A percentile compares a stretch with the other conserved stretches of the same genome.
phyloP scores from a whole-genome alignment of 2,888 invertebrate species.

The Chorisops tibialis region DNA sequence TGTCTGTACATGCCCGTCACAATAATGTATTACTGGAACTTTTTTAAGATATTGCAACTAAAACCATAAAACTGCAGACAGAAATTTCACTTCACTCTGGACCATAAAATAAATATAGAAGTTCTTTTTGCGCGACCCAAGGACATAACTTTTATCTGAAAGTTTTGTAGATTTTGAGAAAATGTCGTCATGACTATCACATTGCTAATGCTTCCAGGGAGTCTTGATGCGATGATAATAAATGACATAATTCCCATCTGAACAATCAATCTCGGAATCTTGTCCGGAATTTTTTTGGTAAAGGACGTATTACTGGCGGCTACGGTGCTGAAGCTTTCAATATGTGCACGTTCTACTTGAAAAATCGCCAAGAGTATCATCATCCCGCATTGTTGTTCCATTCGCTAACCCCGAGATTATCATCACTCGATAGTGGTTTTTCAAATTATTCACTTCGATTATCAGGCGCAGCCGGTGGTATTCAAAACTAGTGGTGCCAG shows the following conservation, averaged over 20 bases:
- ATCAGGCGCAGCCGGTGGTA: too few relatives aligned
- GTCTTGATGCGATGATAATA: background rate
- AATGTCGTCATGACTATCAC: too few relatives aligned
- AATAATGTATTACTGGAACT: conserved; percentile 16
- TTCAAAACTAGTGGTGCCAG: too few relatives aligned
- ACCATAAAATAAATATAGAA: conserved; percentile 8
- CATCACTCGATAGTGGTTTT: too few relatives aligned
- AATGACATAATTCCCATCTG: conserved; percentile 15
- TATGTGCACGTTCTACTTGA: conserved; percentile 20
- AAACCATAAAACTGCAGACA: conserved; percentile 13
- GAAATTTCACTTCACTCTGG: background rate
- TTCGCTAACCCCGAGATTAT: too few relatives aligned
- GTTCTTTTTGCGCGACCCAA: background rate
- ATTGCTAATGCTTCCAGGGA: too few relatives aligned
- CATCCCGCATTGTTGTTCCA: conserved; percentile 10
- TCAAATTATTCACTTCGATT: too few relatives aligned
- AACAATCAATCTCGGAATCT: conserved; percentile 22
- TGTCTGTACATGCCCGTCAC: too few relatives aligned
- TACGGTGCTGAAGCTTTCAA: background rate
- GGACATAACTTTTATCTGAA: too few relatives aligned
- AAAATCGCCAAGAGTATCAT: conserved; percentile 17
- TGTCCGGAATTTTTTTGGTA: too few relatives aligned
- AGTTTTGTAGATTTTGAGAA: too few relatives aligned
- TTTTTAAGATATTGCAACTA: conserved; percentile 2
- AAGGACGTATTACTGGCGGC: too few relatives aligned